Base-by-base conservation (phyloP, 2,888 invertebrate genomes). In the Tuberolachnus salignus region DNA sequence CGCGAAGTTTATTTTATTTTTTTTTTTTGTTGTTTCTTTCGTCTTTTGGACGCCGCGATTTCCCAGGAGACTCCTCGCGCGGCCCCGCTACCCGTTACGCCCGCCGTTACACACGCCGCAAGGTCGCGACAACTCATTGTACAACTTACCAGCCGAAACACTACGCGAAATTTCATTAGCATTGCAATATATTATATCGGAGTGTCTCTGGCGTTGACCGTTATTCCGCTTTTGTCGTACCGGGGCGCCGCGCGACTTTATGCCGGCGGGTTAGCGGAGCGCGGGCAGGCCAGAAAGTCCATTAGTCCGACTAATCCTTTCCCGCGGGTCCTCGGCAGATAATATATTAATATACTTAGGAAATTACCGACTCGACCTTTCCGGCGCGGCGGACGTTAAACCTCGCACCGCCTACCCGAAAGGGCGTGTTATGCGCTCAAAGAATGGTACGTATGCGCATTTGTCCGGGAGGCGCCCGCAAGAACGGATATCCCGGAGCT, bases 251-350 rank as follows among this genome's bases (percentile, higher is more conserved):
- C 53, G 53, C 19, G 53, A 1, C n/a, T n/a, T n/a, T n/a, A n/a
- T n/a, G n/a, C n/a, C n/a, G n/a, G n/a, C n/a, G 19, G n/a, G 10
- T 59, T 61, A 42, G 34, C 53, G 21, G 16, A 16, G 49, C 16
- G 23, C 16, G 49, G 21, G 16, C 21, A 66, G 61, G 72, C 72
- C 72, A 34, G 51, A 63, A 73, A 73, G 72, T 73, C 72, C 72
- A 73, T 73, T 73, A 73, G 72, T 73, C 72, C 61, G 16, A 49
- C 72, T 72, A 72, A 72, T 72, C 72, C 72, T 72, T 72, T 72
- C 59, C 49, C 61, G 70, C 13, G 55, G 72, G 72, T 49, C 59
- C 59, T 59, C 72, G 42, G 51, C 72, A 42, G 61, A 73, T 73
- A 73, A 73, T 73, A 61, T 73, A 73, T 73, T 63, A 73, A 73